These are phyloP conservation scores for Amniataba percoides DNA, from an alignment of 2,797 vertebrate genomes.

Conservation along the genomic window DNA sequence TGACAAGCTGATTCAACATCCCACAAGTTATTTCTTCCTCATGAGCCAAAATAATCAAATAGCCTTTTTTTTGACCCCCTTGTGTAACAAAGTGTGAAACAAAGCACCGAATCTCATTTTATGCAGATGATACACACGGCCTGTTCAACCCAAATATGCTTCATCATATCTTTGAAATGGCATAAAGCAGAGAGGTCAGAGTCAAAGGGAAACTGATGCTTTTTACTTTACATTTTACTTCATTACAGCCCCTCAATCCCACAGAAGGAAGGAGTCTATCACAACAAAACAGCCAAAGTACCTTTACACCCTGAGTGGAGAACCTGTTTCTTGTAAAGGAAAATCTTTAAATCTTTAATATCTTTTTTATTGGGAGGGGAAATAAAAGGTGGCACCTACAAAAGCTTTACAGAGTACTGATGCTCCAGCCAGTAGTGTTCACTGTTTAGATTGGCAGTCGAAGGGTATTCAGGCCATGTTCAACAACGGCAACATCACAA, in stretches of 20 bases:
- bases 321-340: constrained; percentile 1
- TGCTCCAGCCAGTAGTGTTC: neutral
- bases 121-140: neutral
- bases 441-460: neutral
- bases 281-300: neutral
- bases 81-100: neutral
- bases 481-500: constrained; percentile 6
- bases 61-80: neutral
- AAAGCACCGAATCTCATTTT: neutral
- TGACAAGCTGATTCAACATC: neutral
- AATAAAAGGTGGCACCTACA: neutral
- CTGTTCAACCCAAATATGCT: neutral
- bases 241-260: too few species aligned
- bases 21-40: neutral
- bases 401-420: neutral
- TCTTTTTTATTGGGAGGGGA: neutral
- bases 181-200: neutral
- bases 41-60: neutral
- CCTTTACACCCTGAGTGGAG: neutral
- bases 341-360: neutral
- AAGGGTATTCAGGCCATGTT: neutral
- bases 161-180: neutral
- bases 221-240: too few species aligned
- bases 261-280: too few species aligned
- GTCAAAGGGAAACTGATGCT: too few species aligned